Percentiles rank a stretch among this genome's conserved stretches.
Evolutionary conservation across 2,888 invertebrate genomes (phyloP).

Genomic region (Zootermopsis nevadensis): DNA sequence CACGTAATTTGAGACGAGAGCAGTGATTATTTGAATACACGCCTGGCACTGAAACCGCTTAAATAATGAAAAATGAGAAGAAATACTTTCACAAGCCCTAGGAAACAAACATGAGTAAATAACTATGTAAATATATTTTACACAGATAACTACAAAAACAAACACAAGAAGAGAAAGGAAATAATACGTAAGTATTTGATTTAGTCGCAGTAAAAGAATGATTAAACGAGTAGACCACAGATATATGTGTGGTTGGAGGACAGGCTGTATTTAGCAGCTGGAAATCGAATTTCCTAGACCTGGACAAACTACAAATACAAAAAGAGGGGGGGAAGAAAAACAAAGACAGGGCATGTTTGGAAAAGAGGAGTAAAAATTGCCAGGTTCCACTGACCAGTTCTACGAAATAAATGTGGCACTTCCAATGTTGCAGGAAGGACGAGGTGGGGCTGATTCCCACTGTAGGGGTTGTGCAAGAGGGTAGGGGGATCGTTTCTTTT

Average conservation of each 20-base stretch:
- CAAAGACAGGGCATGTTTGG: neutral
- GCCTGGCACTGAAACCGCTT: neutral
- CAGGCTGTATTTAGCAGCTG: constrained; percentile 12
- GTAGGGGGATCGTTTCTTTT: constrained; percentile 38
- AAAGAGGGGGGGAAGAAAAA: neutral
- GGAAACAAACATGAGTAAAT: neutral
- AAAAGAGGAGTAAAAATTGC: constrained; percentile 22
- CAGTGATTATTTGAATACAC: neutral
- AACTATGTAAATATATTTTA: neutral
- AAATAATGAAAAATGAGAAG: neutral
- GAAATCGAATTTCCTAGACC: constrained; percentile 24
- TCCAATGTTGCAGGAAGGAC: constrained; percentile 31
- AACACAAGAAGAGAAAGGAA: neutral
- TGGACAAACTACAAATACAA: constrained; percentile 23
- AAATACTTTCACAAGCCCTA: neutral
- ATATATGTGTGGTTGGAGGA: neutral
- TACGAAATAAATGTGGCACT: constrained; percentile 34
- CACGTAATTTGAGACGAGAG: neutral
- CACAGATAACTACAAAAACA: neutral
- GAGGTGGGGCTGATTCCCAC: constrained; percentile 3
- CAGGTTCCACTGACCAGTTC: constrained; percentile 31
- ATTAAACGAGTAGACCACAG: neutral
- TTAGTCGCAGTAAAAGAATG: constrained; percentile 1
- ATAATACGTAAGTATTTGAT: neutral
- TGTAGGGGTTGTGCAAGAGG: constrained; percentile 28